Conservation (phyloP, 2,797 vertebrate species). For the Cygnus olor region DNA sequence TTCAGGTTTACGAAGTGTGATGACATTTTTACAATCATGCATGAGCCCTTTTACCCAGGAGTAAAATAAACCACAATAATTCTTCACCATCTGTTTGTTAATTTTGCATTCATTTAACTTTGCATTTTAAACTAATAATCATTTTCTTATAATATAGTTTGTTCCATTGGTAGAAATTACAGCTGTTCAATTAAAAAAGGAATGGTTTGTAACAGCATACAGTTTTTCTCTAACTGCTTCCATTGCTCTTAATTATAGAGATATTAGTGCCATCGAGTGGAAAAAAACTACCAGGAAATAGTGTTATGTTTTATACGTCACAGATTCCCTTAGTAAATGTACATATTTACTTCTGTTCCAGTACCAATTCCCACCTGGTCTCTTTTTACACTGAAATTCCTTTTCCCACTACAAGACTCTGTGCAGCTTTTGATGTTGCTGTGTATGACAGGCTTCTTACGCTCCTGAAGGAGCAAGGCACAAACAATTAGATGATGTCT, state of each 20-base stretch:
- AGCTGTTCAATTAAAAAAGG: slow-evolving; percentile 68
- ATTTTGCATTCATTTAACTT: slow-evolving; percentile 79
- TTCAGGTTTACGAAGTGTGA: slow-evolving; percentile 80
- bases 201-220: slow-evolving; percentile 48
- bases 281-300: slow-evolving; percentile 38
- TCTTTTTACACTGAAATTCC: neutral
- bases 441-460: neutral
- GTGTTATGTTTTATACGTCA: neutral
- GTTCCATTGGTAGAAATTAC: slow-evolving; percentile 65
- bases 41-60: slow-evolving; percentile 69
- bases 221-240: slow-evolving; percentile 56
- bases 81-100: slow-evolving; percentile 80
- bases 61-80: slow-evolving; percentile 75
- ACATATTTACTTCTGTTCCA: slow-evolving; percentile 25
- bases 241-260: slow-evolving; percentile 68
- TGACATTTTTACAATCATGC: slow-evolving; percentile 79
- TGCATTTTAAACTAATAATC: slow-evolving; percentile 77
- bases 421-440: neutral
- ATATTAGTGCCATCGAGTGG: slow-evolving; percentile 37
- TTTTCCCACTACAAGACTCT: neutral
- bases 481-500: neutral
- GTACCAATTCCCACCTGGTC: slow-evolving; percentile 7
- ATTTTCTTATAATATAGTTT: slow-evolving; percentile 72
- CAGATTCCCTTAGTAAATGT: neutral
- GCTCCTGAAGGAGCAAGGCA: neutral